Evolutionary conservation across 53 echinoderm and acorn worm genomes (phyloP).

Genomic region (Arbacia lixula): DNA sequence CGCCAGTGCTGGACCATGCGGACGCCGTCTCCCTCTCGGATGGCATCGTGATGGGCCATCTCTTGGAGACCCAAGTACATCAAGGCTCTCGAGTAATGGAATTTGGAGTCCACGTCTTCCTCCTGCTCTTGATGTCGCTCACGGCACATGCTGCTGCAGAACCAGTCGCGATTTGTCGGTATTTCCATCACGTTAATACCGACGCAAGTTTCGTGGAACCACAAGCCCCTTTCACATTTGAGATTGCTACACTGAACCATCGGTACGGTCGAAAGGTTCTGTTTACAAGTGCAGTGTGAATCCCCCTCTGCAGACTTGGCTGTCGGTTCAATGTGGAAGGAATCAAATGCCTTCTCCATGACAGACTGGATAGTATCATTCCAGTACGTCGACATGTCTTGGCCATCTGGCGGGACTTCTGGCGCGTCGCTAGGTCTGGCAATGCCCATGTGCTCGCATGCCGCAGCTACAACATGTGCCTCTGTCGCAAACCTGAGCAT

Average conservation of each 20-base stretch:
- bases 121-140: neutral
- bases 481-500: conserved; percentile 17
- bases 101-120: neutral
- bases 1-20: conserved; percentile 21
- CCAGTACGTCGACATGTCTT: neutral
- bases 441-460: conserved; percentile 21
- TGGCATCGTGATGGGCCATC: conserved; percentile 18
- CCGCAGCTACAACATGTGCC: neutral
- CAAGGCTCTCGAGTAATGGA: conserved; percentile 13
- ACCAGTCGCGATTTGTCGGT: neutral
- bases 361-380: neutral
- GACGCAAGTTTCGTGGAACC: conserved; percentile 8
- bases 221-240: neutral
- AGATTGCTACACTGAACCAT: conserved; percentile 4
- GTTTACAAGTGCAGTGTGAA: neutral
- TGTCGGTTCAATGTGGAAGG: neutral
- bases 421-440: neutral
- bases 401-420: neutral
- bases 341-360: conserved; percentile 18
- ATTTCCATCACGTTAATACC: too few relatives aligned
- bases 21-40: conserved; percentile 19
- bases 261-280: neutral
- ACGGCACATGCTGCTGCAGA: neutral
- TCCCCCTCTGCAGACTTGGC: neutral
- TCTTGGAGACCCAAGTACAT: conserved; percentile 3